Evolutionary conservation across 2,113 vertebrate genomes (phyloP).

Genomic region (Apistogramma diplotaenia): DNA sequence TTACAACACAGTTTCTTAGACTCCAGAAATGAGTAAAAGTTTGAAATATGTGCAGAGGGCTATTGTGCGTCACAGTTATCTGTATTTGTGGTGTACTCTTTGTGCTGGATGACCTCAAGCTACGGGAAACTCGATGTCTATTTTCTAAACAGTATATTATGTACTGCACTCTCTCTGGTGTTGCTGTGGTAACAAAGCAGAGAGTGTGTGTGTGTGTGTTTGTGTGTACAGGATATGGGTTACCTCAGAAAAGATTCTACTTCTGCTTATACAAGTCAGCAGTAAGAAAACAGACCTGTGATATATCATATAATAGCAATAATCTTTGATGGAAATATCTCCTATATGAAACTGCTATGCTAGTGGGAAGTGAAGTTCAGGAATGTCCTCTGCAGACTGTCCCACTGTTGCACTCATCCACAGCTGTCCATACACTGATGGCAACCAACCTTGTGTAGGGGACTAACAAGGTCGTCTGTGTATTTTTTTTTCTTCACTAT

Average conservation of each 20-base stretch:
- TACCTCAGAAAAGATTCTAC: neutral
- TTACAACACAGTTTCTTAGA: neutral
- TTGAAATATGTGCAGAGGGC: neutral
- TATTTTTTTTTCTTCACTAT: neutral
- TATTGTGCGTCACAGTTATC: neutral
- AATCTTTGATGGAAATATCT: neutral
- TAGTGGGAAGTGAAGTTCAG: neutral
- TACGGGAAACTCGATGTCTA: neutral
- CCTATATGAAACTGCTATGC: neutral
- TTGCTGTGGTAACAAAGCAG: slow-evolving; percentile 50
- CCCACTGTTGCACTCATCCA: slow-evolving; percentile 12
- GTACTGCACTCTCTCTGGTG: slow-evolving; percentile 19
- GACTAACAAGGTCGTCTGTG: slow-evolving; percentile 22
- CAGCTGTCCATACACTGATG: slow-evolving; percentile 58
- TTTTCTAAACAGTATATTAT: neutral
- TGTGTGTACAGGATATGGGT: neutral
- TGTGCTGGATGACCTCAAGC: neutral
- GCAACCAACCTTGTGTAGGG: neutral
- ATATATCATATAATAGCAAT: neutral
- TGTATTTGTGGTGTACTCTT: neutral
- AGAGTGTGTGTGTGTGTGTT: neutral
- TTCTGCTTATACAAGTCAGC: neutral
- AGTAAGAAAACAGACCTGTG: neutral
- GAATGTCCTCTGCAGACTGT: slow-evolving; percentile 11
- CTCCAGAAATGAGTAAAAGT: neutral